Percentiles rank a stretch among this genome's conserved stretches.
Conservation (phyloP, 2,797 vertebrate species). For the Amblyopsis hoosieri region DNA sequence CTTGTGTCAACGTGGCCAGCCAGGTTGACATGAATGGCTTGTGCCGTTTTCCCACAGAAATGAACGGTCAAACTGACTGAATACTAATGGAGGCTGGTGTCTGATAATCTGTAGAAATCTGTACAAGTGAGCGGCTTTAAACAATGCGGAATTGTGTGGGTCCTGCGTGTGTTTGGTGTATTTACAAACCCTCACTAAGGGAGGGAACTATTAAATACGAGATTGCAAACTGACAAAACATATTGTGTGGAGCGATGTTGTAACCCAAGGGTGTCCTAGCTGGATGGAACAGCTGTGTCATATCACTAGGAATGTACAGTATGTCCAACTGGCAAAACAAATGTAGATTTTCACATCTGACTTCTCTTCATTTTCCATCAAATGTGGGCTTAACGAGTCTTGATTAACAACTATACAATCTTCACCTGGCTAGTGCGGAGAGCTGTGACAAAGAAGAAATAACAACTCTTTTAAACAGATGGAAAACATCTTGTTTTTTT, state of each 20-base stretch:
- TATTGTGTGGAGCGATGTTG: too few relatives aligned
- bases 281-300: neutral
- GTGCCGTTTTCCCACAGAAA: slow-evolving; percentile 42
- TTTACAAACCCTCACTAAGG: neutral
- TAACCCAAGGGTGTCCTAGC: too few relatives aligned
- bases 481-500: too few relatives aligned
- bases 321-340: neutral
- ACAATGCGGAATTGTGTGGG: slow-evolving; percentile 18
- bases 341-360: neutral
- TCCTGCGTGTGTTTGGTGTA: slow-evolving; percentile 5
- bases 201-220: too few relatives aligned
- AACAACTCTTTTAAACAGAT: too few relatives aligned
- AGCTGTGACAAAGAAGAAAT: too few relatives aligned
- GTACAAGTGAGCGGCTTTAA: slow-evolving; percentile 1
- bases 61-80: slow-evolving; percentile 56
- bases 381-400: neutral
- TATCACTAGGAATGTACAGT: neutral
- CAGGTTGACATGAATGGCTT: slow-evolving; percentile 27
- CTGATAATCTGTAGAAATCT: slow-evolving; percentile 23
- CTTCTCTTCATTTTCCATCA: neutral
- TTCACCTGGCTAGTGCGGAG: too few relatives aligned
- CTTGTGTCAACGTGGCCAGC: slow-evolving; percentile 12
- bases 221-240: too few relatives aligned
- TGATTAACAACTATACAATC: too few relatives aligned
- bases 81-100: slow-evolving; percentile 53